Percentiles rank a stretch among this genome's conserved stretches.
Conservation (phyloP, 1,140 invertebrate genomes). For the Cylas formicarius region DNA sequence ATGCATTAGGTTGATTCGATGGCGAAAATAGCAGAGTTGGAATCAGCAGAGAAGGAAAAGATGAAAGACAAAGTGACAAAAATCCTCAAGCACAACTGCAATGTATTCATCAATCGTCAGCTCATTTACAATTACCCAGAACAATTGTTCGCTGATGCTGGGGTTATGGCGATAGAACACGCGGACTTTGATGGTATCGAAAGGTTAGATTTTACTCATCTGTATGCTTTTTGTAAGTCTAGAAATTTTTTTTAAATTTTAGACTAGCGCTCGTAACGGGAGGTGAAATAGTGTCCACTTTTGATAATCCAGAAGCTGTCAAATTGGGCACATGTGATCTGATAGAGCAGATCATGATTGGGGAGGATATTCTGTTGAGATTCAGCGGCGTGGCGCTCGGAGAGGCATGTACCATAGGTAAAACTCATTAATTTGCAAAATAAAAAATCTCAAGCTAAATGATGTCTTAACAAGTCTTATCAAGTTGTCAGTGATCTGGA, state of each 20-base stretch:
- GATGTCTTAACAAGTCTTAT: too few relatives aligned
- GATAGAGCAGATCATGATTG: constrained; percentile 95
- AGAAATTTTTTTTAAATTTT: constrained; percentile 1
- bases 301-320: constrained; percentile 86
- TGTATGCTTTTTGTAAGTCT: neutral
- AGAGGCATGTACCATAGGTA: constrained; percentile 86
- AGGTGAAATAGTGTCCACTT: constrained; percentile 98
- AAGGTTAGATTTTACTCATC: too few relatives aligned
- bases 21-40: constrained; percentile 96
- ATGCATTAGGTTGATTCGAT: constrained; percentile 89
- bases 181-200: constrained; percentile 99
- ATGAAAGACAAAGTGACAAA: constrained; percentile 99
- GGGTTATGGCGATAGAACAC: constrained; percentile 99
- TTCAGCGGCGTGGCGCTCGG: constrained; percentile 93
- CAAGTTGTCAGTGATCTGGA: too few relatives aligned
- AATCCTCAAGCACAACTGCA: constrained; percentile 92
- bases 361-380: constrained; percentile 91
- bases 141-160: constrained; percentile 97
- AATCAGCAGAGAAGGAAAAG: constrained; percentile 97
- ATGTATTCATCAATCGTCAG: constrained; percentile 99
- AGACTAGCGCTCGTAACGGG: constrained; percentile 20
- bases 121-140: constrained; percentile 99
- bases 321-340: constrained; percentile 91
- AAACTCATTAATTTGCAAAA: too few relatives aligned
- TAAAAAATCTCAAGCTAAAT: too few relatives aligned